Evolutionary conservation across 2,888 invertebrate species (phyloP).

Genomic region (Scaptomyza tumidula): DNA sequence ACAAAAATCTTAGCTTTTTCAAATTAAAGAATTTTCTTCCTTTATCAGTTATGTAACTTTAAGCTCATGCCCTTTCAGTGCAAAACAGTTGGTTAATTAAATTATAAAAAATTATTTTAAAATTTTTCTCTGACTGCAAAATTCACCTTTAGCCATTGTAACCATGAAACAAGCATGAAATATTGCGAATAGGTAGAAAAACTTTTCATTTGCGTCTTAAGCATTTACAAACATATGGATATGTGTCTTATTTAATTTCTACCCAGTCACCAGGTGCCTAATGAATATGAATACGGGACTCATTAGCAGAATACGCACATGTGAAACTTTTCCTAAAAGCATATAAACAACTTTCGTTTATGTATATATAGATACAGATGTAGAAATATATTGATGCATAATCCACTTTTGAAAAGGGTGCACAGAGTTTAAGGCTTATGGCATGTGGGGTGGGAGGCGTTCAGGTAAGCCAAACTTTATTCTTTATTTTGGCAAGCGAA

Average conservation of each 20-base stretch:
- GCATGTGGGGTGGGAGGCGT: background rate
- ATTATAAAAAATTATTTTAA: background rate
- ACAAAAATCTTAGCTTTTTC: no score
- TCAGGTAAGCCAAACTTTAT: slow-evolving; percentile 68
- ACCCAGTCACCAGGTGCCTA: slow-evolving; percentile 48
- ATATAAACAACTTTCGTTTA: slow-evolving; percentile 15
- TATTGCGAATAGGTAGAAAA: slow-evolving; percentile 11
- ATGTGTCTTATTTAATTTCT: slow-evolving; percentile 55
- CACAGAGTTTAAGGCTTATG: slow-evolving; percentile 1
- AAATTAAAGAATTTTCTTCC: no score
- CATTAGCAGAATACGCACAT: slow-evolving; percentile 70
- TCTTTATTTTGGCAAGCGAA: slow-evolving; percentile 55
- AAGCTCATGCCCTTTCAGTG: background rate
- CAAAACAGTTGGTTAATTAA: background rate
- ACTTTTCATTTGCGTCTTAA: slow-evolving; percentile 24
- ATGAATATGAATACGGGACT: slow-evolving; percentile 71
- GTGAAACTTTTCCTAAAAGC: slow-evolving; percentile 57
- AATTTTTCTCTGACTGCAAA: slow-evolving; percentile 1
- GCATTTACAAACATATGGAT: background rate
- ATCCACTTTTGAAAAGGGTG: slow-evolving; percentile 66
- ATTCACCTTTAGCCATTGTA: no score
- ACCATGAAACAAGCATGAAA: slow-evolving; percentile 49
- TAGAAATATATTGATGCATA: slow-evolving; percentile 59
- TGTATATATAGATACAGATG: background rate
- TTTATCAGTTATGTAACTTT: no score